Evolutionary conservation across 2,888 invertebrate species (phyloP).

Genomic region (Drosophila hawaiiensis): DNA sequence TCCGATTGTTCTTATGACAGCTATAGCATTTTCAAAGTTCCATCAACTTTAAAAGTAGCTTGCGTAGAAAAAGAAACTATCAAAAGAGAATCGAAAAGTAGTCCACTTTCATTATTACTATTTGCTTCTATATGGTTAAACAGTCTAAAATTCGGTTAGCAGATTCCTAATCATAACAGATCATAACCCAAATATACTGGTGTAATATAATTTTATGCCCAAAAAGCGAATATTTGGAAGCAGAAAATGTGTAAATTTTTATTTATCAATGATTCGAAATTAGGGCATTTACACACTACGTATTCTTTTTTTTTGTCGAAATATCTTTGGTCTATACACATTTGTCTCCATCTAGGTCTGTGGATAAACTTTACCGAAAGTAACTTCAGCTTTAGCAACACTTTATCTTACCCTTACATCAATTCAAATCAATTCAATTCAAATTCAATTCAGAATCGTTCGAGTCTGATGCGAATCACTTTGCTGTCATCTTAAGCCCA

Average conservation of each 20-base stretch:
- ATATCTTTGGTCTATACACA: background rate
- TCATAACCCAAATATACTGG: background rate
- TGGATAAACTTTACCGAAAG: too few relatives aligned
- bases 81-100: background rate
- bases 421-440: background rate
- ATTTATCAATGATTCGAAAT: background rate
- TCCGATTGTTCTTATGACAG: background rate
- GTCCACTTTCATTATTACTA: background rate
- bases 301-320: background rate
- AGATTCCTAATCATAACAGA: background rate
- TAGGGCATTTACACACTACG: background rate
- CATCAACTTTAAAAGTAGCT: background rate
- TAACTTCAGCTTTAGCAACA: background rate
- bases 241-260: background rate
- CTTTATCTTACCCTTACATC: background rate
- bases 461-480: background rate
- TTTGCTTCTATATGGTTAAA: background rate
- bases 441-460: background rate
- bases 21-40: accelerated
- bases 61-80: background rate
- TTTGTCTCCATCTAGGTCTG: background rate
- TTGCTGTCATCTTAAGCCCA: conserved; percentile 3
- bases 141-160: background rate
- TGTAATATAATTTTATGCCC: background rate
- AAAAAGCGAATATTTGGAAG: background rate